Evolutionary conservation across 2,888 invertebrate genomes (phyloP), one percentile per base, ranked within the genome.

Genomic region (Parnassius apollo): DNA sequence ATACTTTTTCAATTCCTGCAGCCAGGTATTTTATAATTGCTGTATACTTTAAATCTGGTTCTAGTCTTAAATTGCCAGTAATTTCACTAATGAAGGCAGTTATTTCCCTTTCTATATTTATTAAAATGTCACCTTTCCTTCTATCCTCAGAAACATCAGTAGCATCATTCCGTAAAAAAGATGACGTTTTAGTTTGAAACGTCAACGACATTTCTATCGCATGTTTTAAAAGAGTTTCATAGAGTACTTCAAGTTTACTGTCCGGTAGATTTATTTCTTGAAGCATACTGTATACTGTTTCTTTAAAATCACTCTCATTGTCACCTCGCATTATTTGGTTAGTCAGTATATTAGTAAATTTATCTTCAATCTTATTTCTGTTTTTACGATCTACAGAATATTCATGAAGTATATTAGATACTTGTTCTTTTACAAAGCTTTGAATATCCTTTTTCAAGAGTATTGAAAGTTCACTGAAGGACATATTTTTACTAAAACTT

Each of bases 301-400:
- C 59, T 57, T 53, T 60, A 35, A 64, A 48, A 35, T 57, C 44
- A 25, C 35, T 49, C 4, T 56, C 42, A 44, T 44, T 57, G 42
- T 57, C 53, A 42, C 44, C 25, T 42, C 57, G 42, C 42, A 64
- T 44, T n/a, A 64, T 53, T 57, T 64, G 60, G 25, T 64, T 53
- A 22, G 60, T 42, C 18, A 64, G 35, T 11, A 64, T 13, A 46
- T 60, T 46, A 12, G 49, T 57, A 12, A 64, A 60, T 3, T 60
- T 25, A 25, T 53, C 50, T 60, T 60, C n/a, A 2, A 64, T 53
- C 57, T 49, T 42, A 9, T 12, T 56, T n/a, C 35, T 42, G 11
- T 25, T 48, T 11, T 49, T 56, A 11, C 12, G 4, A 44, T 57
- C 52, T 18, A 52, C 48, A 2, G 42, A 48, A 49, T 49, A 49